Conservation (phyloP, 2,113 vertebrate genomes). For the Cochlearius cochlearius region DNA sequence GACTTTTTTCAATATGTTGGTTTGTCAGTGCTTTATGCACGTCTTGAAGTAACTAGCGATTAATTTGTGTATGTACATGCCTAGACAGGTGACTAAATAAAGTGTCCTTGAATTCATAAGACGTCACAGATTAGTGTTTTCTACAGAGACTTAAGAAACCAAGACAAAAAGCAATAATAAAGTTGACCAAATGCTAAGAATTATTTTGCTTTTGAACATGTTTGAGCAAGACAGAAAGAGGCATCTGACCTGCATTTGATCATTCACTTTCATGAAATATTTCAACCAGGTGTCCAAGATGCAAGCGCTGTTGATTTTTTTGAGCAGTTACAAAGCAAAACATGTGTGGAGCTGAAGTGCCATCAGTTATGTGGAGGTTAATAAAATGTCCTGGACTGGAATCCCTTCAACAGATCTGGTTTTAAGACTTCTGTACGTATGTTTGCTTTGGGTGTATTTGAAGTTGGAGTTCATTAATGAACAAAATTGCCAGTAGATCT, state of each 20-base stretch:
- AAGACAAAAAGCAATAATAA: background rate
- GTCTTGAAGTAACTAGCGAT: background rate
- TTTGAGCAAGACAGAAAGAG: constrained; percentile 1
- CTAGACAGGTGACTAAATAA: background rate
- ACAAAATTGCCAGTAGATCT: background rate
- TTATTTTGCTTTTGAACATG: background rate
- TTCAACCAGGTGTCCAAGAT: background rate
- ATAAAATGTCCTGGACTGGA: background rate
- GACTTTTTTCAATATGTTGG: background rate
- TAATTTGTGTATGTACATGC: background rate
- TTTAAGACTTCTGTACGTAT: background rate
- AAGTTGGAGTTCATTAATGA: background rate
- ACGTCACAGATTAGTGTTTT: background rate
- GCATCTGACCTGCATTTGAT: constrained; percentile 19
- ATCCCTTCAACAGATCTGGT: background rate
- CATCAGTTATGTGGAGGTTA: background rate
- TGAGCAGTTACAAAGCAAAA: constrained; percentile 23
- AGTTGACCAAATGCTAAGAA: background rate
- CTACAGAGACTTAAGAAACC: background rate
- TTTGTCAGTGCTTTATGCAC: background rate
- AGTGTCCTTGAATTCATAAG: background rate
- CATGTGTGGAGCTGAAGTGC: background rate
- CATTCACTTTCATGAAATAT: background rate
- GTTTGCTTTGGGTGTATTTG: background rate
- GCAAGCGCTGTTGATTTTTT: background rate